Conservation (phyloP, 2,797 vertebrate species). For the Acipenser oxyrinchus region DNA sequence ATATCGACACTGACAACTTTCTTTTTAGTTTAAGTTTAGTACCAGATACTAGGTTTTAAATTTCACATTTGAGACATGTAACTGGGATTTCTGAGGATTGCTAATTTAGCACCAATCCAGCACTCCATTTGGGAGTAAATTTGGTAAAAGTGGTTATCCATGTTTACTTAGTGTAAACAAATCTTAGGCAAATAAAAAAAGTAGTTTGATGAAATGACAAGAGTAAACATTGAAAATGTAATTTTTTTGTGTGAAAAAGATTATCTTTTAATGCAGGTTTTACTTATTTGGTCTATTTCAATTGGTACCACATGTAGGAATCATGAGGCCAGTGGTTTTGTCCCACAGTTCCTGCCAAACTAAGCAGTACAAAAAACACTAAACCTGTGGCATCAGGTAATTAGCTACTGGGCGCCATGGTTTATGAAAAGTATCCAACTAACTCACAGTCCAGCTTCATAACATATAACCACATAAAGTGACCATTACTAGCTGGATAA, state of each 20-base stretch:
- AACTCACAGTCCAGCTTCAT: slow-evolving; percentile 16
- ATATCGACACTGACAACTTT: too few species aligned
- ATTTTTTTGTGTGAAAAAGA: neutral
- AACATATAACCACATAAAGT: slow-evolving; percentile 14
- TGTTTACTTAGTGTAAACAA: too few species aligned
- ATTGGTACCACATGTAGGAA: slow-evolving; percentile 12
- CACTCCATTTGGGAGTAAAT: too few species aligned
- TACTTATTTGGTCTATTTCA: slow-evolving; percentile 14
- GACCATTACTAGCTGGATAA: slow-evolving; percentile 13
- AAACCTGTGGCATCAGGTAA: slow-evolving; percentile 18
- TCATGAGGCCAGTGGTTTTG: slow-evolving; percentile 19
- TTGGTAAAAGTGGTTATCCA: too few species aligned
- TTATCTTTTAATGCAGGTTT: slow-evolving; percentile 13
- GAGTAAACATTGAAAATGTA: too few species aligned
- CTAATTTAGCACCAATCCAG: too few species aligned
- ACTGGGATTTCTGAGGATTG: too few species aligned
- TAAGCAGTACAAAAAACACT: slow-evolving; percentile 19
- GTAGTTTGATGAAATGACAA: too few species aligned
- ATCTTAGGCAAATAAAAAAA: too few species aligned
- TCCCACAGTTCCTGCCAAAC: slow-evolving; percentile 18
- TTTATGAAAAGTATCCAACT: slow-evolving; percentile 22
- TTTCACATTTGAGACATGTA: too few species aligned
- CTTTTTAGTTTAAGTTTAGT: too few species aligned
- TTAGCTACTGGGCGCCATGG: slow-evolving; percentile 21
- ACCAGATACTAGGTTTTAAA: too few species aligned